A percentile compares a stretch with the other conserved stretches of the same genome.
These are phyloP conservation scores for Melanaphis sacchari DNA, from an alignment of 1,140 invertebrate species.

Conservation along the genomic window DNA sequence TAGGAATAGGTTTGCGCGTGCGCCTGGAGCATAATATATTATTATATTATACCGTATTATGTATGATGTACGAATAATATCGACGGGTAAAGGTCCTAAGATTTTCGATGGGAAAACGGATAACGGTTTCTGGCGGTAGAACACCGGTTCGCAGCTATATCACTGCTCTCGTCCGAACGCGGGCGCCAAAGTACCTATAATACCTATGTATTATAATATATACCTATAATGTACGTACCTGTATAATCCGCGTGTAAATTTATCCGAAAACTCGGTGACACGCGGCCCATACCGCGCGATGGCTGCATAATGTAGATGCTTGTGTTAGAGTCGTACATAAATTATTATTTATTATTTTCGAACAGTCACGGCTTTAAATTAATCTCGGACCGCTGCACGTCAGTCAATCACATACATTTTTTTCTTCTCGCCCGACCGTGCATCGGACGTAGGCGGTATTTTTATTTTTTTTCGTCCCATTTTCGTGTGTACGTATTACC, in stretches of 20 bases:
- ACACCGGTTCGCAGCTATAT: background rate
- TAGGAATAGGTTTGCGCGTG: background rate
- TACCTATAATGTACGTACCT: background rate
- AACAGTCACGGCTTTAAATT: conserved; percentile 55
- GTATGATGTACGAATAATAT: background rate
- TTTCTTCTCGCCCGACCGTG: background rate
- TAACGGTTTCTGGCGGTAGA: background rate
- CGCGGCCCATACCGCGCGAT: background rate
- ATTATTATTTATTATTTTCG: conserved; percentile 30
- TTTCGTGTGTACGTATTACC: background rate
- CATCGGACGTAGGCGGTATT: background rate
- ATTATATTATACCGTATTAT: background rate
- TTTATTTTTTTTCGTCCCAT: background rate
- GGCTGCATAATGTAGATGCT: background rate
- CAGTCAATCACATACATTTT: conserved; percentile 39
- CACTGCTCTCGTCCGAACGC: background rate
- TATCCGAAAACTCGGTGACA: background rate
- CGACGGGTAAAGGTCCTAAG: background rate
- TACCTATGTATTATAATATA: background rate
- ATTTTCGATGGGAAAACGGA: conserved; percentile 13
- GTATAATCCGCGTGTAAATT: conserved; percentile 12
- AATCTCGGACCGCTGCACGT: conserved; percentile 37
- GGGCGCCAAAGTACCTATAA: no score
- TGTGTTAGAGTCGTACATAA: background rate
- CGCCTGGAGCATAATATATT: background rate